phyloP scores from a whole-genome alignment of 2,797 vertebrate genomes.

The Pyrrhura leucotis region DNA sequence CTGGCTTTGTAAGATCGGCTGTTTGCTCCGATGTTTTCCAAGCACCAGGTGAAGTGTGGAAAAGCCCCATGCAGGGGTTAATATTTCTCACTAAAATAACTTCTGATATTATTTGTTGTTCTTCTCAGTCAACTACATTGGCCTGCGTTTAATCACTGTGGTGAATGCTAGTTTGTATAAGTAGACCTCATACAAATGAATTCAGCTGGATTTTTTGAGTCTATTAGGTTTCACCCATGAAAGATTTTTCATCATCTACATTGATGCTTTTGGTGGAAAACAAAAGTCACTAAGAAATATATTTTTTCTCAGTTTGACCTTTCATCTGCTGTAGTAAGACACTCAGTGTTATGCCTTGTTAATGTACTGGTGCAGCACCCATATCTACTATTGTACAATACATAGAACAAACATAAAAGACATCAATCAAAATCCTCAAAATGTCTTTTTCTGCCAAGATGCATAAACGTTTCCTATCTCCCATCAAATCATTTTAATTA shows the following conservation, averaged over 20 bases:
- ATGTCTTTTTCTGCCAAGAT: conserved; percentile 79
- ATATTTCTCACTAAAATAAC: background rate
- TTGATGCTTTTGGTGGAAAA: background rate
- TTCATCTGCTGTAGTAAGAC: background rate
- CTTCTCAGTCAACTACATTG: background rate
- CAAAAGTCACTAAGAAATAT: background rate
- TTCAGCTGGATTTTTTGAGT: background rate
- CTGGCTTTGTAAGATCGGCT: conserved; percentile 30
- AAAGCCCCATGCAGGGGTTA: background rate
- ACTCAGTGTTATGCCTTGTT: background rate
- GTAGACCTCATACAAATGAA: background rate
- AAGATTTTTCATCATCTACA: background rate
- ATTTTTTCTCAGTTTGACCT: background rate
- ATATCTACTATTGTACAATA: conserved; percentile 57
- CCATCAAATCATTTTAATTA: conserved; percentile 82
- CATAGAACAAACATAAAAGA: conserved; percentile 69
- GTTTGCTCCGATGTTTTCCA: conserved; percentile 32
- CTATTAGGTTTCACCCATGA: background rate
- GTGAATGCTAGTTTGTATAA: background rate
- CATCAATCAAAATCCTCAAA: conserved; percentile 78
- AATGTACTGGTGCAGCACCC: conserved; percentile 51
- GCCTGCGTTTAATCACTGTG: background rate
- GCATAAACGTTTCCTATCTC: conserved; percentile 76
- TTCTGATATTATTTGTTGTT: background rate
- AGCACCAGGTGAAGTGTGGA: background rate